Evolutionary conservation across 1,140 invertebrate species (phyloP).

Genomic region (Dermatophagoides farinae): DNA sequence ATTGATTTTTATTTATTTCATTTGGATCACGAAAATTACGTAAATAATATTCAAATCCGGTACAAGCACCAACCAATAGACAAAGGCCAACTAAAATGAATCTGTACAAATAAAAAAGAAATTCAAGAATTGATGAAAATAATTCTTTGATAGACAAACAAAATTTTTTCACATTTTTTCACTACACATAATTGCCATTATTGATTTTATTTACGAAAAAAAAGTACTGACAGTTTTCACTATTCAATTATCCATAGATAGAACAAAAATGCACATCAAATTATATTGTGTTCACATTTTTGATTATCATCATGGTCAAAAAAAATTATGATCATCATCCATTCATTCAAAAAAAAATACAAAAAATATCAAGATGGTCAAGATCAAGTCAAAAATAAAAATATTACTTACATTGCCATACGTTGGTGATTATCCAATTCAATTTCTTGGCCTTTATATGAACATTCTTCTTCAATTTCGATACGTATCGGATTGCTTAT

Average conservation of each 20-base stretch:
- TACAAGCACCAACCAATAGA: neutral
- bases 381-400: too few species aligned
- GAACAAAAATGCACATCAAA: too few species aligned
- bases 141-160: neutral
- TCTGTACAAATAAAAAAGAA: too few species aligned
- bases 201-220: too few species aligned
- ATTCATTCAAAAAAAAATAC: too few species aligned
- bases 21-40: neutral
- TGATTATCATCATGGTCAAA: neutral
- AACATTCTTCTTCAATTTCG: slow-evolving; percentile 7
- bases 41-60: neutral
- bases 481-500: neutral
- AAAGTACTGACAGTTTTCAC: too few species aligned
- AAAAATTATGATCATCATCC: neutral
- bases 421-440: slow-evolving; percentile 6
- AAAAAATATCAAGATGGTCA: neutral
- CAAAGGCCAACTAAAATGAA: neutral
- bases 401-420: slow-evolving; percentile 4
- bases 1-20: neutral
- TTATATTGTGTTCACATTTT: neutral
- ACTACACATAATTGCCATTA: too few species aligned
- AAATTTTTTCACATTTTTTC: neutral
- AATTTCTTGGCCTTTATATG: neutral
- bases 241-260: too few species aligned
- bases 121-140: neutral